A percentile compares a stretch with the other conserved stretches of the same genome.
phyloP scores from a whole-genome alignment of 2,113 vertebrate genomes.

The Cromileptes altivelis region DNA sequence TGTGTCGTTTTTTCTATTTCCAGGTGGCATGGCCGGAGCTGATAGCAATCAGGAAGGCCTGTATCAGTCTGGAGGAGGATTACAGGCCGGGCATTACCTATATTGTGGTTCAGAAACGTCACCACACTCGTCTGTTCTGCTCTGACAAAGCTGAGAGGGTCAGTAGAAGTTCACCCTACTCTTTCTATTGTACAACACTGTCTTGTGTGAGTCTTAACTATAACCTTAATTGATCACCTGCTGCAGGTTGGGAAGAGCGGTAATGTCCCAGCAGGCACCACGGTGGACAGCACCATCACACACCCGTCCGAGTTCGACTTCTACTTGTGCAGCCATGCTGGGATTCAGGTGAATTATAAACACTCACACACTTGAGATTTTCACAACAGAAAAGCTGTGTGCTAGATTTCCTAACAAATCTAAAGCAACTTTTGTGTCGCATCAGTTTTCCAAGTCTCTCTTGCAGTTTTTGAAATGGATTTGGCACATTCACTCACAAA shows the following conservation, averaged over 20 bases:
- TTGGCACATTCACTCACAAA: constrained; percentile 1
- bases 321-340: constrained; percentile 99
- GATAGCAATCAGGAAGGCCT: constrained; percentile 98
- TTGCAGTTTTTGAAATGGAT: background rate
- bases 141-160: constrained; percentile 98
- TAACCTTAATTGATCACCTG: background rate
- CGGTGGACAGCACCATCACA: constrained; percentile 98
- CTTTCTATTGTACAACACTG: too few species aligned
- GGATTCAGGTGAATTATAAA: constrained; percentile 92
- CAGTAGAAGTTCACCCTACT: constrained; percentile 60
- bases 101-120: constrained; percentile 99
- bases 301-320: constrained; percentile 99
- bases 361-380: background rate
- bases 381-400: background rate
- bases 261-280: constrained; percentile 98
- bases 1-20: background rate
- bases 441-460: background rate
- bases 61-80: constrained; percentile 98
- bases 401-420: background rate
- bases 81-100: constrained; percentile 98
- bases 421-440: background rate
- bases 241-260: constrained; percentile 97
- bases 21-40: constrained; percentile 99
- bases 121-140: constrained; percentile 98
- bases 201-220: background rate